Conservation (phyloP, 2,888 invertebrate genomes). For the Bombyx huttoni region DNA sequence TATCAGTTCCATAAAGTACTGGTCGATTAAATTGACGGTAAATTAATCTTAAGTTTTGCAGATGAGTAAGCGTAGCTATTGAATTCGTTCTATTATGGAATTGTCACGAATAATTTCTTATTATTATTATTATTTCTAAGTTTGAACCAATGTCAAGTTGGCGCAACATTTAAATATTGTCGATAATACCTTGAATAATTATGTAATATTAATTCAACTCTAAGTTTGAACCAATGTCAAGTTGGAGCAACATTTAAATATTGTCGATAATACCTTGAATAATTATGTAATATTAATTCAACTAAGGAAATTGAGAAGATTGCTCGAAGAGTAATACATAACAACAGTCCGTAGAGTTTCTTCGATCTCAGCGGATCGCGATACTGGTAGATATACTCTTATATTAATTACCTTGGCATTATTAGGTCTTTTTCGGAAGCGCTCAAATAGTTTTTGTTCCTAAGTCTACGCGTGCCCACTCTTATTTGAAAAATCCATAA, state of each 20-base stretch:
- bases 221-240: slow-evolving; percentile 11
- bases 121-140: slow-evolving; percentile 1
- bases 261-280: slow-evolving; percentile 6
- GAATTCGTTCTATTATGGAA: slow-evolving; percentile 23
- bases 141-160: slow-evolving; percentile 12
- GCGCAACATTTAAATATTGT: slow-evolving; percentile 5
- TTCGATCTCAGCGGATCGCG: no score
- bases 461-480: no score
- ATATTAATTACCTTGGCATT: no score
- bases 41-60: slow-evolving; percentile 6
- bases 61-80: slow-evolving; percentile 18
- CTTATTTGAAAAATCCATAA: no score
- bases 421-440: no score
- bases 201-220: background rate
- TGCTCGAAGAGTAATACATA: no score
- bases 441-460: no score
- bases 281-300: background rate
- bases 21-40: background rate
- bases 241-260: slow-evolving; percentile 4
- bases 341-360: no score
- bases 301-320: no score
- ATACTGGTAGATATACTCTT: no score
- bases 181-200: slow-evolving; percentile 3
- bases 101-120: slow-evolving; percentile 25
- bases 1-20: background rate